Percentiles rank a stretch among this genome's conserved stretches.
These are phyloP conservation scores for Trichomycterus rosablanca DNA, from an alignment of 2,113 vertebrate genomes.

Conservation along the genomic window DNA sequence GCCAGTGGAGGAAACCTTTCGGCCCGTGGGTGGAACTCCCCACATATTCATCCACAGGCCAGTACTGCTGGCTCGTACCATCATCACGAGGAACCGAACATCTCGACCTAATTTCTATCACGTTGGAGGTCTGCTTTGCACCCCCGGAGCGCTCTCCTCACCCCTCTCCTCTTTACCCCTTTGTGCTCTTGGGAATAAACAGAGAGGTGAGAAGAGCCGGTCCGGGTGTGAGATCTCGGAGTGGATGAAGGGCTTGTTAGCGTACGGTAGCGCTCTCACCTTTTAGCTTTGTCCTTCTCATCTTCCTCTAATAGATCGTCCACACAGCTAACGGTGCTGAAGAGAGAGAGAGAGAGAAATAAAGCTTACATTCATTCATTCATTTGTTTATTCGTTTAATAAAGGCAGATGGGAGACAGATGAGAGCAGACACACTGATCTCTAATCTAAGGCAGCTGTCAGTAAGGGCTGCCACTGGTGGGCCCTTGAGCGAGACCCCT, in stretches of 20 bases:
- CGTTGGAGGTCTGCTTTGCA: not conserved
- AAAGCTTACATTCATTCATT: not conserved
- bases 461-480: no score
- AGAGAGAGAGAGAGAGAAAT: slow-evolving; percentile 39
- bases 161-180: not conserved
- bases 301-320: slow-evolving; percentile 89
- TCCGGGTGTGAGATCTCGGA: not conserved
- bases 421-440: no score
- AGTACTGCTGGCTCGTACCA: no score
- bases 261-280: slow-evolving; percentile 61
- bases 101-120: not conserved
- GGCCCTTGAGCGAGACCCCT: no score
- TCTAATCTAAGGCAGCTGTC: no score
- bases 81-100: no score
- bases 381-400: no score
- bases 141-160: not conserved
- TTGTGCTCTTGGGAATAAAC: not conserved
- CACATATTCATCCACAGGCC: no score
- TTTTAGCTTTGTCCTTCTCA: slow-evolving; percentile 92
- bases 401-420: no score
- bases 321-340: slow-evolving; percentile 77
- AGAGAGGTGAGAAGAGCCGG: slow-evolving; percentile 1
- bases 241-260: no score
- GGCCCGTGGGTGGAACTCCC: no score
- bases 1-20: no score